Evolutionary conservation across 2,888 invertebrate species (phyloP).

Genomic region (Glaucopsyche alexis): DNA sequence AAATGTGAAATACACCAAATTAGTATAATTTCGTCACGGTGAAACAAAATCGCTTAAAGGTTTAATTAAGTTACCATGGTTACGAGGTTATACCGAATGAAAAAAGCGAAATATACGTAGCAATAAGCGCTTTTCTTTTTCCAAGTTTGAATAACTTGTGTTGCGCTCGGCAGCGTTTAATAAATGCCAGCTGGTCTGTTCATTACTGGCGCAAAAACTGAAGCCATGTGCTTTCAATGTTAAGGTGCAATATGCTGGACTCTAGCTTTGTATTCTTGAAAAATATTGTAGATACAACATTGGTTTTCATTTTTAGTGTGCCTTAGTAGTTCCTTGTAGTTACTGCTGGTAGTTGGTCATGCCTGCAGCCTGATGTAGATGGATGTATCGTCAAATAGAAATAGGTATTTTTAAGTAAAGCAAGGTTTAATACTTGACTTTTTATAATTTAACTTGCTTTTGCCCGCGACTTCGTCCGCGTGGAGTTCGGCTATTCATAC

Average conservation of each 20-base stretch:
- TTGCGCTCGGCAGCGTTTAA: constrained; percentile 1
- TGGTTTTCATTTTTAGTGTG: too few species aligned
- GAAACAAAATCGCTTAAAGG: constrained; percentile 22
- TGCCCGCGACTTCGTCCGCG: too few species aligned
- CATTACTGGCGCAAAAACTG: not conserved
- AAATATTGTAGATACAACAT: too few species aligned
- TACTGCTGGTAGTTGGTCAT: too few species aligned
- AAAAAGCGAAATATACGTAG: not conserved
- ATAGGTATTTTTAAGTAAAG: too few species aligned
- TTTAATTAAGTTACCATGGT: constrained; percentile 10
- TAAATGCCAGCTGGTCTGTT: constrained; percentile 16
- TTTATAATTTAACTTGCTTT: too few species aligned
- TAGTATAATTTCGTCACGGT: constrained; percentile 2
- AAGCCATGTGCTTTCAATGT: constrained; percentile 12
- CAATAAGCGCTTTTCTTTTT: constrained; percentile 10
- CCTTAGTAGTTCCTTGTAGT: too few species aligned
- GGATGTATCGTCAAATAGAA: too few species aligned
- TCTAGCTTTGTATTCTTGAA: not conserved
- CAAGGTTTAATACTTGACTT: too few species aligned
- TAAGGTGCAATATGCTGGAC: not conserved
- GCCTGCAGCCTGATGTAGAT: too few species aligned
- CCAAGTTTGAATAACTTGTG: constrained; percentile 15
- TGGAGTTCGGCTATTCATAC: too few species aligned
- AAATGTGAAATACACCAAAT: not conserved
- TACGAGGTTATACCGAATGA: not conserved